A percentile compares a stretch with the other conserved stretches of the same genome.
Evolutionary conservation across 2,888 invertebrate species (phyloP).

Genomic region (Orthonychiurus folsomi): DNA sequence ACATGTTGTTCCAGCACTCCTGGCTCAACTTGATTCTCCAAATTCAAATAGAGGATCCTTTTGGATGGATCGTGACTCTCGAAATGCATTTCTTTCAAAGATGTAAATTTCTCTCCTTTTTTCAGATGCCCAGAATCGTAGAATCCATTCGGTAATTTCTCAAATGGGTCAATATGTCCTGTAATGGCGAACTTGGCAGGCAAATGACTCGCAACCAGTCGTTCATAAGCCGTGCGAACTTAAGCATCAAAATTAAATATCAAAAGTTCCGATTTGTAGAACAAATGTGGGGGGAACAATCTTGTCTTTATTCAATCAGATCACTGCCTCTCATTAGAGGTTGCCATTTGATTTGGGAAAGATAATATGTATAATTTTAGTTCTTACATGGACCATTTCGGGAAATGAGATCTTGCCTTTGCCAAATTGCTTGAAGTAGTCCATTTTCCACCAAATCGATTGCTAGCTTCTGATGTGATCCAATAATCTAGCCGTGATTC

Average conservation of each 20-base stretch:
- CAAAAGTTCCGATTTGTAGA: neutral
- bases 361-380: neutral
- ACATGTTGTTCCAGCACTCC: neutral
- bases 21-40: neutral
- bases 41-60: conserved; percentile 21
- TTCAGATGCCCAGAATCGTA: conserved; percentile 26
- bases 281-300: too few relatives aligned
- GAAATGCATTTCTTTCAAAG: conserved; percentile 19
- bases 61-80: conserved; percentile 11
- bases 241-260: too few relatives aligned
- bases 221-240: conserved; percentile 50
- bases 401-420: conserved; percentile 28
- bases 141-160: conserved; percentile 49
- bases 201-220: conserved; percentile 53
- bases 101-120: conserved; percentile 6
- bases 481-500: conserved; percentile 26
- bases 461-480: conserved; percentile 23
- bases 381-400: conserved; percentile 29
- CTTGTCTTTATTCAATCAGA: too few relatives aligned
- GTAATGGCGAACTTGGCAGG: conserved; percentile 57
- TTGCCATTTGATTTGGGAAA: neutral
- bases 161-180: conserved; percentile 54
- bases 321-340: too few relatives aligned
- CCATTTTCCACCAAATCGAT: conserved; percentile 27
- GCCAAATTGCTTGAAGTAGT: conserved; percentile 30